These are phyloP conservation scores for Pissodes strobi DNA, from an alignment of 1,140 invertebrate genomes.

Conservation along the genomic window DNA sequence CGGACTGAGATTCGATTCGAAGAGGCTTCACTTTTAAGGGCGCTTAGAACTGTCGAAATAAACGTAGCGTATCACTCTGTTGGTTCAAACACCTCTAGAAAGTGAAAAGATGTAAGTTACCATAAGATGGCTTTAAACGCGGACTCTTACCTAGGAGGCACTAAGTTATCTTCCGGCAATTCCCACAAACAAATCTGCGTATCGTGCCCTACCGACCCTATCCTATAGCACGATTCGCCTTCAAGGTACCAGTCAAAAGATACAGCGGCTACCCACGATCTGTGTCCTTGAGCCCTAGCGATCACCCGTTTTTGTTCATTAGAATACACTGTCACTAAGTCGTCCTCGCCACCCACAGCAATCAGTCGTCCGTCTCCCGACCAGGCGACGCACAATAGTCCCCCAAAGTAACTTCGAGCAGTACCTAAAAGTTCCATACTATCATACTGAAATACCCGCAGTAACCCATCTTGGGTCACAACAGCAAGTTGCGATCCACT, in stretches of 20 bases:
- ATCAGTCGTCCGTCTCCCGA: conserved; percentile 95
- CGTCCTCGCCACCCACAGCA: conserved; percentile 97
- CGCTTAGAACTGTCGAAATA: no score
- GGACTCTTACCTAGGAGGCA: conserved; percentile 43
- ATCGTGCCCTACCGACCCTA: conserved; percentile 88
- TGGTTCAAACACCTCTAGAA: no score
- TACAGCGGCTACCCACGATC: conserved; percentile 97
- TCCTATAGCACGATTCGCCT: conserved; percentile 50
- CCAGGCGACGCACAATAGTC: conserved; percentile 95
- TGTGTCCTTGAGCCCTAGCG: conserved; percentile 90
- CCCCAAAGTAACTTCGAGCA: conserved; percentile 95
- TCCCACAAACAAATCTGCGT: conserved; percentile 99
- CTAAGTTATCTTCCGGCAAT: conserved; percentile 91
- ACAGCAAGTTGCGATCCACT: conserved; percentile 90
- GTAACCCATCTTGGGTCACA: conserved; percentile 94
- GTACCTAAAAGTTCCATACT: conserved; percentile 88
- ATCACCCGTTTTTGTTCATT: conserved; percentile 91
- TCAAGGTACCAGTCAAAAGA: conserved; percentile 78
- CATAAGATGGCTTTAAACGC: no score
- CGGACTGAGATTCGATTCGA: no score
- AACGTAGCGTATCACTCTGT: no score
- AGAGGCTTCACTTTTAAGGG: no score
- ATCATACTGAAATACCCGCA: conserved; percentile 96
- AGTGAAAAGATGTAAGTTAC: no score
- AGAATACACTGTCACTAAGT: conserved; percentile 97